Conservation (phyloP, 2,113 vertebrate genomes). For the Laterallus jamaicensis region DNA sequence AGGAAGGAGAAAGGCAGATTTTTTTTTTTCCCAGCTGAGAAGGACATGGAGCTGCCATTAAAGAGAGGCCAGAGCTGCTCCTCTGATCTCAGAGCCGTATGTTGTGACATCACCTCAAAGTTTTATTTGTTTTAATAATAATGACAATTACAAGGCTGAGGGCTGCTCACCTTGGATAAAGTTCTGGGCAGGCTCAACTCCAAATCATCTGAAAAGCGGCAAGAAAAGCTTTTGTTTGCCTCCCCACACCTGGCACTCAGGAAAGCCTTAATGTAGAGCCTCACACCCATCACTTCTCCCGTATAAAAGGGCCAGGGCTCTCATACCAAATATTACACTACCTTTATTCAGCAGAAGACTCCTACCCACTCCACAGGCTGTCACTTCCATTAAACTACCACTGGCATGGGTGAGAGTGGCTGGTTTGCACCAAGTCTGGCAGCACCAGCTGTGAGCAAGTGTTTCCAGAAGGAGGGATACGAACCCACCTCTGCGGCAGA, state of each 20-base stretch:
- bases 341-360: not conserved
- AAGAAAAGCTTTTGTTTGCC: not conserved
- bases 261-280: not conserved
- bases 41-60: not conserved
- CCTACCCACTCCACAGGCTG: not conserved
- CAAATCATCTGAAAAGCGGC: not conserved
- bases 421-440: not conserved
- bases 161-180: not conserved
- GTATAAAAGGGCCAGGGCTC: not conserved
- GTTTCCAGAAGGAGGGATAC: not conserved
- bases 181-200: not conserved
- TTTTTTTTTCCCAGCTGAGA: not conserved
- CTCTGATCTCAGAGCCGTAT: not conserved
- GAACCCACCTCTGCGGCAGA: not conserved
- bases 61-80: not conserved
- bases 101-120: not conserved
- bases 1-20: not conserved
- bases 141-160: not conserved
- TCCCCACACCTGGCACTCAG: not conserved
- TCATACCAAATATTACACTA: not conserved
- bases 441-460: not conserved
- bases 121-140: slow-evolving; percentile 6
- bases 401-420: not conserved
- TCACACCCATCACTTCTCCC: not conserved
- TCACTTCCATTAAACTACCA: not conserved